phyloP scores from a whole-genome alignment of 1,140 invertebrate genomes.

The Daktulosphaira vitifoliae region DNA sequence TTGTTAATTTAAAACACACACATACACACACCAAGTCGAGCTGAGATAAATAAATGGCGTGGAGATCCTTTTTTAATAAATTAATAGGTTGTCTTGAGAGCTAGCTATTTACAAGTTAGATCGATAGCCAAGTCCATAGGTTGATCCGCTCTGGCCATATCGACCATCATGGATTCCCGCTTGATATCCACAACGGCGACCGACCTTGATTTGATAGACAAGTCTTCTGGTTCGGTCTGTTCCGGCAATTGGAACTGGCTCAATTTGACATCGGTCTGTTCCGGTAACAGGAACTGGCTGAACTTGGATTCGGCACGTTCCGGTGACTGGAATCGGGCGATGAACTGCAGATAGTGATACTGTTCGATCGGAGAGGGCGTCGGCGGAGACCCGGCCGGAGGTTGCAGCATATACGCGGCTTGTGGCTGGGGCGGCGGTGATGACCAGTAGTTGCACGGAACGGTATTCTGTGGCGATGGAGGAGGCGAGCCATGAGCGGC shows the following conservation, averaged over 20 bases:
- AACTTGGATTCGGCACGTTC: constrained; percentile 41
- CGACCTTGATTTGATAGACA: constrained; percentile 52
- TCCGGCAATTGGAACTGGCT: constrained; percentile 52
- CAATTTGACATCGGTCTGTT: constrained; percentile 42
- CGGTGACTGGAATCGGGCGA: constrained; percentile 4
- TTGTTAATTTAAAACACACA: background rate
- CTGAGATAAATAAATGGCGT: background rate
- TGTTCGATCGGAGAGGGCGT: constrained; percentile 78
- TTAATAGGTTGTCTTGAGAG: background rate
- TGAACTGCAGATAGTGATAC: constrained; percentile 57
- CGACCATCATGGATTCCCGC: constrained; percentile 35
- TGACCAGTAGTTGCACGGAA: background rate
- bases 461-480: constrained; percentile 7
- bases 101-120: constrained; percentile 36
- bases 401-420: background rate
- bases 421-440: constrained; percentile 17
- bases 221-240: constrained; percentile 81
- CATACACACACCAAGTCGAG: no score
- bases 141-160: constrained; percentile 17
- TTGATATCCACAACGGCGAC: constrained; percentile 38
- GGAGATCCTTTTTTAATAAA: background rate
- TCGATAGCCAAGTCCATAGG: constrained; percentile 13
- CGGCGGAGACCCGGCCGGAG: constrained; percentile 60
- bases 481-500: constrained; percentile 36
- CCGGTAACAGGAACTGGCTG: constrained; percentile 42